A percentile compares a stretch with the other conserved stretches of the same genome.
Conservation (phyloP, 2,797 vertebrate genomes). For the Poeciliopsis infans region DNA sequence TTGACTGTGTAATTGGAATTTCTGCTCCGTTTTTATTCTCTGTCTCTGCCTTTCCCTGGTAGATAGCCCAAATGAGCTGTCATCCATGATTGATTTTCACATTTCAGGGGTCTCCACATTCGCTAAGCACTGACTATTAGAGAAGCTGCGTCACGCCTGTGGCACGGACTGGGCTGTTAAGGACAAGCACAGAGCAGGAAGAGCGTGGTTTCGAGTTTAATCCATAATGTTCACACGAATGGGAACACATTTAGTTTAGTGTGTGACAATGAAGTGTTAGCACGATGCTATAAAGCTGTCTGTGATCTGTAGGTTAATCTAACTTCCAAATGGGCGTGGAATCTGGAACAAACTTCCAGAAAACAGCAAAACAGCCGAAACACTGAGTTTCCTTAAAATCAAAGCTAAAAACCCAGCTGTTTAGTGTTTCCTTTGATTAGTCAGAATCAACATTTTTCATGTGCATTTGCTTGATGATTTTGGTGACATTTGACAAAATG, state of each 20-base stretch:
- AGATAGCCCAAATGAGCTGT: slow-evolving; percentile 77
- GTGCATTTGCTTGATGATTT: too few relatives aligned
- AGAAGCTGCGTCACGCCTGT: slow-evolving; percentile 52
- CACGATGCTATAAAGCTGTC: slow-evolving; percentile 29
- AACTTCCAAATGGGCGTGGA: slow-evolving; percentile 28
- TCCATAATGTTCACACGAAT: slow-evolving; percentile 54
- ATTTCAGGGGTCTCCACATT: slow-evolving; percentile 76
- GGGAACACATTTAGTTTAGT: slow-evolving; percentile 38
- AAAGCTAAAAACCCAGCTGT: too few relatives aligned
- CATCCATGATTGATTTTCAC: slow-evolving; percentile 79
- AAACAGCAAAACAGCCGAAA: too few relatives aligned
- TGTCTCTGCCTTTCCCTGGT: slow-evolving; percentile 44
- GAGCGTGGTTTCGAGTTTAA: slow-evolving; percentile 37
- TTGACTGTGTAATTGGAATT: slow-evolving; percentile 75
- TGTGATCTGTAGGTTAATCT: slow-evolving; percentile 32
- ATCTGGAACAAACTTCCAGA: too few relatives aligned
- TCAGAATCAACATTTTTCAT: too few relatives aligned
- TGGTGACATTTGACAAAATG: too few relatives aligned
- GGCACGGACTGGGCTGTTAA: slow-evolving; percentile 54
- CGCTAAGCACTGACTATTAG: slow-evolving; percentile 69
- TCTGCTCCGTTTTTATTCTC: slow-evolving; percentile 56
- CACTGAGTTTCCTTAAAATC: too few relatives aligned
- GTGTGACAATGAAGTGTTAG: slow-evolving; percentile 31
- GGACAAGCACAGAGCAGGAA: slow-evolving; percentile 38
- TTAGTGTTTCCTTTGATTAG: too few relatives aligned